phyloP scores from a whole-genome alignment of 2,888 invertebrate species.

The Protonemura montana region DNA sequence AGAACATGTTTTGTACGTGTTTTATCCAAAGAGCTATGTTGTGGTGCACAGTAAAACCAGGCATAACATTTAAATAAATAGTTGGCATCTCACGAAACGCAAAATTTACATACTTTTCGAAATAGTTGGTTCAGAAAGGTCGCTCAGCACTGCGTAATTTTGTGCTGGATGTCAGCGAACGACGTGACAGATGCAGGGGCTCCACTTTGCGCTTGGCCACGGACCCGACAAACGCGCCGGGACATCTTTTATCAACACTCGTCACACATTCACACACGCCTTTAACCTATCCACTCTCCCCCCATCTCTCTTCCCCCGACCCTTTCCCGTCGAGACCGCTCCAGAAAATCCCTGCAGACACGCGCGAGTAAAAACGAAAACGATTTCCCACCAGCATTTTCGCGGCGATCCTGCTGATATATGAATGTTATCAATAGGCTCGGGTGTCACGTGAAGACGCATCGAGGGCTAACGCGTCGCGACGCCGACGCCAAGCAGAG shows the following conservation, averaged over 20 bases:
- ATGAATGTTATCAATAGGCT: constrained; percentile 41
- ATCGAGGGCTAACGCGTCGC: not conserved
- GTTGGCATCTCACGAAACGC: no score
- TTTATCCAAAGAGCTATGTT: no score
- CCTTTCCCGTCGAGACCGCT: not conserved
- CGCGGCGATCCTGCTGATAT: constrained; percentile 38
- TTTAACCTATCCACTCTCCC: not conserved
- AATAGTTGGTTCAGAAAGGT: no score
- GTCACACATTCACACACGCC: constrained; percentile 42
- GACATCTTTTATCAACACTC: constrained; percentile 46
- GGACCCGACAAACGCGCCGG: not conserved
- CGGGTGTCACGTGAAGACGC: constrained; percentile 14
- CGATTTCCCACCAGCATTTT: constrained; percentile 42
- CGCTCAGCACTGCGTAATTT: no score
- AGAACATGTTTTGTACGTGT: no score
- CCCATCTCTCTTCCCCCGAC: not conserved
- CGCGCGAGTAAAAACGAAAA: constrained; percentile 29
- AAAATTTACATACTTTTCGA: no score
- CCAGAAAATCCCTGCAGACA: constrained; percentile 8
- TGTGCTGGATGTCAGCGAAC: not conserved
- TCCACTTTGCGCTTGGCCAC: not conserved
- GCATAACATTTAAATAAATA: no score
- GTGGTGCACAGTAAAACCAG: no score
- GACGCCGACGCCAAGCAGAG: not conserved
- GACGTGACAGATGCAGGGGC: not conserved